Evolutionary conservation across 2,797 vertebrate genomes (phyloP).

Genomic region (Acanthiza pusilla): DNA sequence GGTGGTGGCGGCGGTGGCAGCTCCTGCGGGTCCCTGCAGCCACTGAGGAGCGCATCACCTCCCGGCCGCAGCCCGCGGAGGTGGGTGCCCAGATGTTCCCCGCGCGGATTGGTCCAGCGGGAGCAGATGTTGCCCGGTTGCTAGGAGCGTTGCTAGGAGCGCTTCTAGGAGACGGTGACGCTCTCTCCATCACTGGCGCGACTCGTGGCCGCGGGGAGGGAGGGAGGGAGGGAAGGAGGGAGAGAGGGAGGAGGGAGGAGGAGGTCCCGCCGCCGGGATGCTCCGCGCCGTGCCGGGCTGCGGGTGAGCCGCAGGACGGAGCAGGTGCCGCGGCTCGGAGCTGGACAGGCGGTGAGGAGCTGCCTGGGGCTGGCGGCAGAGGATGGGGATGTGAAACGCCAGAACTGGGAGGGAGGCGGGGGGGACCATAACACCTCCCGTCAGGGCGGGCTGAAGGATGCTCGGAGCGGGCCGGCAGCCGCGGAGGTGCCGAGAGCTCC

Average conservation of each 20-base stretch:
- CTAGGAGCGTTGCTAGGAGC: conserved; percentile 94
- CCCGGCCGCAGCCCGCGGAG: conserved; percentile 58
- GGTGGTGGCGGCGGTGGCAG: background rate
- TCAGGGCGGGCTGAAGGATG: background rate
- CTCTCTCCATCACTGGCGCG: conserved; percentile 72
- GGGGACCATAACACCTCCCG: background rate
- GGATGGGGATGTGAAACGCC: background rate
- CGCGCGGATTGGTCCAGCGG: conserved; percentile 84
- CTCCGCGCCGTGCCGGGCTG: background rate
- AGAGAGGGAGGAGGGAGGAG: background rate
- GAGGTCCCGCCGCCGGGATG: background rate
- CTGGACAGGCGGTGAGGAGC: background rate
- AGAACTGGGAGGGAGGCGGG: accelerated
- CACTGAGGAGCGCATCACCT: conserved; percentile 66
- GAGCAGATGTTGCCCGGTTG: conserved; percentile 91
- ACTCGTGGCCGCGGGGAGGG: conserved; percentile 51
- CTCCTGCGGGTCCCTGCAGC: conserved; percentile 70
- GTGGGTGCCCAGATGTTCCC: conserved; percentile 71
- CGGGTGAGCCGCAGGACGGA: background rate
- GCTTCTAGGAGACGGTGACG: conserved; percentile 86
- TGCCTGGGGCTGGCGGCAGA: background rate
- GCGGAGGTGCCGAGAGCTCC: background rate
- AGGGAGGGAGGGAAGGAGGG: background rate
- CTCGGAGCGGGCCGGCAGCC: accelerated
- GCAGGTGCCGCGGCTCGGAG: background rate